Evolutionary conservation across 2,113 vertebrate genomes (phyloP).

Genomic region (Scophthalmus maximus): DNA sequence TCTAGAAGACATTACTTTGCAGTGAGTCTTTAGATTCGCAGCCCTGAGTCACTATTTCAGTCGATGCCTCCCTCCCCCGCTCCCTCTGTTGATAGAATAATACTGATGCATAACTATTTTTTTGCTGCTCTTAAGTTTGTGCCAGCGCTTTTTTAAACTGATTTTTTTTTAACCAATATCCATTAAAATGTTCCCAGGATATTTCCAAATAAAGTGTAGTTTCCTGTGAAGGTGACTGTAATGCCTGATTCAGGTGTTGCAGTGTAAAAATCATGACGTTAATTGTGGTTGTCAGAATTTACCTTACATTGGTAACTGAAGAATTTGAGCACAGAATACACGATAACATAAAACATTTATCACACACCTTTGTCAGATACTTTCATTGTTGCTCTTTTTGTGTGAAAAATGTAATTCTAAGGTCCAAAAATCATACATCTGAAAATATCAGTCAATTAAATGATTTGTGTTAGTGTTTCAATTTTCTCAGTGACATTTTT

Average conservation of each 20-base stretch:
- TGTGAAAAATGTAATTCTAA: too few species aligned
- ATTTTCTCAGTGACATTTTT: too few species aligned
- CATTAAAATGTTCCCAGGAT: not conserved
- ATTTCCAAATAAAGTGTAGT: not conserved
- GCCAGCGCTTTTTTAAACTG: not conserved
- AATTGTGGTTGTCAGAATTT: too few species aligned
- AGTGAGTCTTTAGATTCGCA: conserved; percentile 21
- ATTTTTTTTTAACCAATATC: not conserved
- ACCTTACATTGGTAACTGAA: not conserved
- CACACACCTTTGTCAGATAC: not conserved
- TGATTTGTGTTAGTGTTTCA: too few species aligned
- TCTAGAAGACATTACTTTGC: conserved; percentile 35
- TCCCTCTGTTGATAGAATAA: not conserved
- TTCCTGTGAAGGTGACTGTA: not conserved
- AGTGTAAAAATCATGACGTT: not conserved
- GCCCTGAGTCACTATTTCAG: conserved; percentile 6
- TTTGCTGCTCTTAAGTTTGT: not conserved
- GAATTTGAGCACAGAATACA: not conserved
- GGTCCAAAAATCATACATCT: not conserved
- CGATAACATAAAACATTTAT: not conserved
- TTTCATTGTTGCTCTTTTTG: too few species aligned
- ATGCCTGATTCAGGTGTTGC: not conserved
- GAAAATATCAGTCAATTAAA: too few species aligned
- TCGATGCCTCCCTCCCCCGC: not conserved
- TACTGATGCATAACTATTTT: not conserved